phyloP scores from a whole-genome alignment of 2,113 vertebrate species.

The Bettongia penicillata region DNA sequence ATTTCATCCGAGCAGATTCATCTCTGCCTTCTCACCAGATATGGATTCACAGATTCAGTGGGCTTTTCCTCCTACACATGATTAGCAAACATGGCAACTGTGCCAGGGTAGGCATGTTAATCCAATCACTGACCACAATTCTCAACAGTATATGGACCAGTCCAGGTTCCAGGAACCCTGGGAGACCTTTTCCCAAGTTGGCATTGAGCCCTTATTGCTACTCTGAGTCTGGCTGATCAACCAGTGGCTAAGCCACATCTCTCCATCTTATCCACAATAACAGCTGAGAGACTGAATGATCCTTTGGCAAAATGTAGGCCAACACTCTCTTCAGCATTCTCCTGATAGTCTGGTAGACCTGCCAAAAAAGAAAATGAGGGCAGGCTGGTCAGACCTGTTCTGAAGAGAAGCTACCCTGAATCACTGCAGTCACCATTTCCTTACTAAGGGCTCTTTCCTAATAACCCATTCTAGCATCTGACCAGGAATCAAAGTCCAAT shows the following conservation, averaged over 20 bases:
- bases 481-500: background rate
- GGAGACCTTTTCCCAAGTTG: background rate
- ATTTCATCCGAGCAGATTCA: background rate
- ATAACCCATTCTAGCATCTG: too few species aligned
- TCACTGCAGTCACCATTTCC: background rate
- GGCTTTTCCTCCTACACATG: background rate
- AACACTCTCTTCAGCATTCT: background rate
- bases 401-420: background rate
- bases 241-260: background rate
- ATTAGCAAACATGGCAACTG: background rate
- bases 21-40: background rate
- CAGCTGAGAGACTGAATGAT: background rate
- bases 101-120: background rate
- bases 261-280: background rate
- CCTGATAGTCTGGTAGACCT: background rate
- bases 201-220: background rate
- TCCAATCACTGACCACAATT: background rate
- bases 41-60: background rate
- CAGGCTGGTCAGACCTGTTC: background rate
- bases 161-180: too few species aligned
- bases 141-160: background rate
- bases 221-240: background rate
- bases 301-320: background rate
- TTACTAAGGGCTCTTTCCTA: background rate
- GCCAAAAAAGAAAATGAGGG: background rate